Evolutionary conservation across 2,888 invertebrate genomes (phyloP), one percentile per base, ranked within the genome.

Genomic region (Actias luna): DNA sequence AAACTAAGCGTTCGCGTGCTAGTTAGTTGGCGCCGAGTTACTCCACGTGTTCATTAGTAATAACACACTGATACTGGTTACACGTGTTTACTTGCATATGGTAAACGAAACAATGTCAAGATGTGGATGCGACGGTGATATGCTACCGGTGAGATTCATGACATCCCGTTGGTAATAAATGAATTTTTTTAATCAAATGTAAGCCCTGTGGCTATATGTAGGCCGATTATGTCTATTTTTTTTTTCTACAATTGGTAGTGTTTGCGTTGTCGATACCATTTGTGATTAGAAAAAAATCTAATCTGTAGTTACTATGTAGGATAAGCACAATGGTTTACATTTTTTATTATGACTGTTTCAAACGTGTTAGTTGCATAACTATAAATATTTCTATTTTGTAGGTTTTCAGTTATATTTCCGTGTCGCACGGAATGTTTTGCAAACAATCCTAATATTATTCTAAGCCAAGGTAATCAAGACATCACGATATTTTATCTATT

Each of bases 401-500:
- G 29, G 14, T 29, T n/a, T 55, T 8, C 29, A 55, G 55, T 55
- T 55, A n/a, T 29, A 29, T 29, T 55, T 55, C 29, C 55, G 29
- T 55, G 55, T 29, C 46, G 25, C 25, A 50, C 16, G 22, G 46
- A 8, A 50, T 29, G 29, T 55, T 55, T 55, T 55, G n/a, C 16
- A 29, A 29, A 29, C 55, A 29, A 55, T 55, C 29, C 55, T 55
- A 55, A 55, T 29, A 55, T 55, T 55, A 55, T 55, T 55, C 55
- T 55, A 55, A 55, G 29, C 27, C 55, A 55, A 55, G 55, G 55
- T 55, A 55, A 55, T 55, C 61, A 62, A 62, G 61, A 57, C 42
- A 39, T 62, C 58, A 25, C 61, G 61, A 55, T 62, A 62, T 62
- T 58, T 57, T 62, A 42, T 58, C 61, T 31, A 62, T 62, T 62